Evolutionary conservation across 2,888 invertebrate genomes (phyloP), one percentile per base, ranked within the genome.

Genomic region (Perizoma affinitatum): DNA sequence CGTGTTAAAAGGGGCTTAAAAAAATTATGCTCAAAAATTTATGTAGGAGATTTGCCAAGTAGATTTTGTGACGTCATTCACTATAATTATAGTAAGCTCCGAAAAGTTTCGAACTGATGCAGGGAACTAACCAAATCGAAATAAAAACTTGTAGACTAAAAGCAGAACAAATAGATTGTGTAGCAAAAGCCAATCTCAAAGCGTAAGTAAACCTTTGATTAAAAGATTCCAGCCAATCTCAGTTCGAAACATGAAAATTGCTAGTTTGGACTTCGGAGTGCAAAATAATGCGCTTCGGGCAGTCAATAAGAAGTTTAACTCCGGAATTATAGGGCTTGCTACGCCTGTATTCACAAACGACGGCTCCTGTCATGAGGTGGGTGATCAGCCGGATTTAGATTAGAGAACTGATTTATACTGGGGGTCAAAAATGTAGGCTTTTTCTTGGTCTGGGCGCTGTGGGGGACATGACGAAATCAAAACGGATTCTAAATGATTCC

Each of bases 281-380:
- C 80, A 81, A 86, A 86, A 86, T 88, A 88, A 86, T 85, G 84
- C 82, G 79, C 76, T 74, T 67, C 73, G 69, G 72, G 71, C 75
- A 81, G 79, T 83, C 84, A 80, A 88, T 89, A 85, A 66, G 75
- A 75, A 84, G 84, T 80, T 88, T 88, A 88, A 88, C 87, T 84
- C 77, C 78, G 77, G 80, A 84, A 88, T 87, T 86, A 86, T 83
- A 65, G 77, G 77, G 55, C 58, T 45, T 73, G 78, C 74, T 75
- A 73, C 71, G 38, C 4, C 44, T 35, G 5, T 46, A 42, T 52
- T 51, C 41, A 45, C 34, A 57, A 50, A 51, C 22, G 22, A 22
- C 22, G 22, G 22, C 22, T 22, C 3, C 22, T 22, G 22, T 22
- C 22, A 1, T 22, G 22, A 22, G 22, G 22, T 22, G 22, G 22